Base-by-base conservation (phyloP, 2,888 invertebrate genomes). In the Cheilosia soror region DNA sequence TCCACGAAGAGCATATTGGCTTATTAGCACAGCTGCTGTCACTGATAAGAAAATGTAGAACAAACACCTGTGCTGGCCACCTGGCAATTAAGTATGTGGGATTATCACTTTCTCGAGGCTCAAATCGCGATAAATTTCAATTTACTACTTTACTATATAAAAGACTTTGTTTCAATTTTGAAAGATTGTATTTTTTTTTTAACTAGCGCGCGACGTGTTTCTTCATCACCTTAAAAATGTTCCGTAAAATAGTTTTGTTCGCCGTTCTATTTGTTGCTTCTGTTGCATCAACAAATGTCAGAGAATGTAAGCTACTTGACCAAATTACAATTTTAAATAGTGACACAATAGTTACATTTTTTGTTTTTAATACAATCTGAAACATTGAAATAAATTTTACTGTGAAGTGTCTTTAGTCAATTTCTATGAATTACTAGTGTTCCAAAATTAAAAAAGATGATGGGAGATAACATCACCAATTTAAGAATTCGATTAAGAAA, bases 61-160 rank as follows among this genome's bases (percentile, higher is more conserved):
- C 33, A 60, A 78, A 72, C 82, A 82, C 82, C 82, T 82, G 82
- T 31, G 44, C 37, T 31, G 33, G 40, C 37, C 77, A 77, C 65
- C 58, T 82, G 77, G 2, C n/a, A 6, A 6, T 60, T 42, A 76
- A 71, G 31, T 55, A 47, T 42, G 53, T 11, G 29, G 53, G 27
- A 66, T 60, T 71, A 71, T 9, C 37, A 11, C 13, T 27, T 7
- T 53, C 33, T 3, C 47, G 2, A 47, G 15, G 47, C 9, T 49
- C 0, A 9, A 13, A 51, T 27, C 11, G 27, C 11, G 44, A 71
- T 66, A 27, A 9, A 15, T 9, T 58, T 49, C 69, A 47, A 65
- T 79, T 53, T 49, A 40, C n/a, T 44, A 9, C 7, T 42, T 37
- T 5, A 29, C 27, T 73, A 73, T 75, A 84, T 75, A 84, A 75